Evolutionary conservation across 2,888 invertebrate genomes (phyloP), one percentile per base, ranked within the genome.

Genomic region (Xestobium rufovillosum): DNA sequence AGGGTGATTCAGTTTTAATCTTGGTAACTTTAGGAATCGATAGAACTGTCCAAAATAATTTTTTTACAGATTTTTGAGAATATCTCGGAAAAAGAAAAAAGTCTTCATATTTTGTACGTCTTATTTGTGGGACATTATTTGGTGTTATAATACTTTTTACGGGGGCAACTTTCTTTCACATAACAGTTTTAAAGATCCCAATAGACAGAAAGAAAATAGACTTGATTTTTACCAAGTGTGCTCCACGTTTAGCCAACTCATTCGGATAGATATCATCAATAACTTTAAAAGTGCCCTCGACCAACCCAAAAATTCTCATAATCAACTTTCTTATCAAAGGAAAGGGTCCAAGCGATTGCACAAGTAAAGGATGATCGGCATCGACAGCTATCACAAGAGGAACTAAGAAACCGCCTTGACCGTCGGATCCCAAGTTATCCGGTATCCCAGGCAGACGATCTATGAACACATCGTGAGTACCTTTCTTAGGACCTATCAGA

Each of bases 381-480:
- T 80, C 78, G 37, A 60, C 63, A 2, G 71, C 61, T 0, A 63
- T 40, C 41, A 80, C 66, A 8, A 87, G 57, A 1, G 75, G 70
- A 2, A 82, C 74, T 47, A 83, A 70, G 47, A 83, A 66, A 12
- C 85, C 84, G 3, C 79, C 81, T 11, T 73, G 71, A 43, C 81
- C 63, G 44, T 64, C 63, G 1, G 51, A 42, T 27, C 59, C 57
- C 10, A 75, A 28, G 50, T 84, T 86, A 64, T 87, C 87, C 0
- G 83, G 82, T 8, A 73, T 42, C 34, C 76, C 89, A 56, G 89
- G 88, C 42, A 90, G 66, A 25, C 86, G 85, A 50, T 89, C 83
- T 3, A 81, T 67, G 55, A 95, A 90, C 2, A 85, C 68, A 59
- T 92, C 91, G 2, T 71, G 65, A 44, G 75, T 69, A n/a, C 91